These are phyloP conservation scores for Hyaena hyaena DNA, from an alignment of 2,113 vertebrate species.

Conservation along the genomic window DNA sequence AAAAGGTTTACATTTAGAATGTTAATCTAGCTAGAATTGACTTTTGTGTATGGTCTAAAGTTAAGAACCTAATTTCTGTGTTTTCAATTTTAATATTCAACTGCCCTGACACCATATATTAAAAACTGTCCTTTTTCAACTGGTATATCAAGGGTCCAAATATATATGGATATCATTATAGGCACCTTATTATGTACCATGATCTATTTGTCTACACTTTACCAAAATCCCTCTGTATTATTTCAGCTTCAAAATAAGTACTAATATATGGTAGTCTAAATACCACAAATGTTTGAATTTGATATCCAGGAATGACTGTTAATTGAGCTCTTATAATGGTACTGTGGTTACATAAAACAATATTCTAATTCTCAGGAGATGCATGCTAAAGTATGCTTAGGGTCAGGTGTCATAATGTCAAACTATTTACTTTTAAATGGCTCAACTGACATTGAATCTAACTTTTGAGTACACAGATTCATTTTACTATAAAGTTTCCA, in stretches of 20 bases:
- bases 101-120: background rate
- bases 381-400: background rate
- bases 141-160: background rate
- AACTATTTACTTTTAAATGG: background rate
- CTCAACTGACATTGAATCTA: background rate
- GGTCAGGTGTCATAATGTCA: background rate
- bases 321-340: background rate
- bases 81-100: background rate
- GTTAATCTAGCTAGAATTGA: background rate
- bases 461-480: background rate
- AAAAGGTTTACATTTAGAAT: background rate
- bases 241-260: background rate
- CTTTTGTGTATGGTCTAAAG: background rate
- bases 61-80: background rate
- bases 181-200: background rate
- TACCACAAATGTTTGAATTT: background rate
- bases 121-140: background rate
- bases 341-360: background rate
- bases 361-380: background rate
- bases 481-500: background rate
- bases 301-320: background rate
- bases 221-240: background rate
- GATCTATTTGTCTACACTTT: background rate
- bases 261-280: background rate
- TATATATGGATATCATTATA: background rate